Evolutionary conservation across 1,140 invertebrate species (phyloP).

Genomic region (Tetragonula clypearis): DNA sequence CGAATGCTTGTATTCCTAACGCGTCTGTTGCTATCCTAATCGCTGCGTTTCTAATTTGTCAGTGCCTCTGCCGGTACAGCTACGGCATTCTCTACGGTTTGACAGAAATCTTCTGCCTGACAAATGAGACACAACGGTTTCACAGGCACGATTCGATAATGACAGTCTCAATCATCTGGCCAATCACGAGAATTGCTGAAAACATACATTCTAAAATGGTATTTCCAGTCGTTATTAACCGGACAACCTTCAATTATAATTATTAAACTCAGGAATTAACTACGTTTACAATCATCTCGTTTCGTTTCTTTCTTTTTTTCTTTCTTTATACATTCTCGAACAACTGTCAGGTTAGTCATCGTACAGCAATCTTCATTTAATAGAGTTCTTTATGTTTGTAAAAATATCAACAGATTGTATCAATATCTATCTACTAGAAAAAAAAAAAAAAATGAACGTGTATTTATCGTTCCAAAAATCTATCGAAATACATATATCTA

Average conservation of each 20-base stretch:
- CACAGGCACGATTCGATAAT: conserved; percentile 1
- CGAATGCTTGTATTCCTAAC: neutral
- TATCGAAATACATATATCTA: too few species aligned
- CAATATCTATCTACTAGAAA: too few species aligned
- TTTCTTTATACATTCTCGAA: neutral
- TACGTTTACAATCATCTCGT: neutral
- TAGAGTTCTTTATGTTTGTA: too few species aligned
- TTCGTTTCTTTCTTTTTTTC: neutral
- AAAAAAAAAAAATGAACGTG: too few species aligned
- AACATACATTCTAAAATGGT: neutral
- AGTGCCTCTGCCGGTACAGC: neutral
- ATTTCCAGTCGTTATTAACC: neutral
- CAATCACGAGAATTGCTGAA: neutral
- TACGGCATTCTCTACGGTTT: neutral
- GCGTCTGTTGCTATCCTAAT: neutral
- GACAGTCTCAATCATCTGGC: neutral
- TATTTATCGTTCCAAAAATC: too few species aligned
- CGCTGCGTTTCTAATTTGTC: conserved; percentile 14
- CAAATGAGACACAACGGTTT: conserved; percentile 18
- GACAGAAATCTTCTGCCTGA: neutral
- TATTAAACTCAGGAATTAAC: neutral
- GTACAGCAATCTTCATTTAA: neutral
- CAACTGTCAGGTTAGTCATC: neutral
- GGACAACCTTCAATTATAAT: neutral
- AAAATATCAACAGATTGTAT: too few species aligned